phyloP scores from a whole-genome alignment of 2,113 vertebrate species.

The Baryphthengus martii region DNA sequence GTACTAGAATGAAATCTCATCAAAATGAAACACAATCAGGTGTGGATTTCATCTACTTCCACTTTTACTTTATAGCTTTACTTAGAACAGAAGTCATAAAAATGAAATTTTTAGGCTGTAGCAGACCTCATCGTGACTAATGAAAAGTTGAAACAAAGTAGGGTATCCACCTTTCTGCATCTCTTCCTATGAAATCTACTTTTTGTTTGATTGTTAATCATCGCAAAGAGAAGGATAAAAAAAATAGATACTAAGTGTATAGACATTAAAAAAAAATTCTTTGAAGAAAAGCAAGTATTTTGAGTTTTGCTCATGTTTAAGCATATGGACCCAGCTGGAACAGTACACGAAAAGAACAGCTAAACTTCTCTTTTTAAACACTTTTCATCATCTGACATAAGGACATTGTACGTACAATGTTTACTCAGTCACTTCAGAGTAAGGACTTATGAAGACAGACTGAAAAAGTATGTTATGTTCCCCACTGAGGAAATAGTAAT shows the following conservation, averaged over 20 bases:
- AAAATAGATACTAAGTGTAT: not conserved
- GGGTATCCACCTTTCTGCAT: not conserved
- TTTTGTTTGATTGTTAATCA: not conserved
- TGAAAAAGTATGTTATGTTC: not conserved
- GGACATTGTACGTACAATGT: not conserved
- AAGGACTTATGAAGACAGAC: not conserved
- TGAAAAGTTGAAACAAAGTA: not conserved
- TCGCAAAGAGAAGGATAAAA: not conserved
- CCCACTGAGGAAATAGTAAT: not conserved
- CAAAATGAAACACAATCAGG: not conserved
- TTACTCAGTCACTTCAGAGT: not conserved
- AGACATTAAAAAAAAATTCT: not conserved
- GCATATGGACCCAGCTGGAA: not conserved
- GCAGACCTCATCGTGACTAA: not conserved
- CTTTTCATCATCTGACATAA: not conserved
- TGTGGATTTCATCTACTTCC: not conserved
- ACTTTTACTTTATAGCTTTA: not conserved
- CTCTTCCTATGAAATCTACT: not conserved
- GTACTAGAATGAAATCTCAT: not conserved
- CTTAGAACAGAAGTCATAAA: not conserved
- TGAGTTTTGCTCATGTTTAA: not conserved
- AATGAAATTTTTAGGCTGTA: not conserved
- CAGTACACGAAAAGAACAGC: not conserved
- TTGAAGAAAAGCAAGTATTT: not conserved
- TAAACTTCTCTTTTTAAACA: not conserved